Evolutionary conservation across 1,140 invertebrate genomes (phyloP).

Genomic region (Chionoecetes opilio): DNA sequence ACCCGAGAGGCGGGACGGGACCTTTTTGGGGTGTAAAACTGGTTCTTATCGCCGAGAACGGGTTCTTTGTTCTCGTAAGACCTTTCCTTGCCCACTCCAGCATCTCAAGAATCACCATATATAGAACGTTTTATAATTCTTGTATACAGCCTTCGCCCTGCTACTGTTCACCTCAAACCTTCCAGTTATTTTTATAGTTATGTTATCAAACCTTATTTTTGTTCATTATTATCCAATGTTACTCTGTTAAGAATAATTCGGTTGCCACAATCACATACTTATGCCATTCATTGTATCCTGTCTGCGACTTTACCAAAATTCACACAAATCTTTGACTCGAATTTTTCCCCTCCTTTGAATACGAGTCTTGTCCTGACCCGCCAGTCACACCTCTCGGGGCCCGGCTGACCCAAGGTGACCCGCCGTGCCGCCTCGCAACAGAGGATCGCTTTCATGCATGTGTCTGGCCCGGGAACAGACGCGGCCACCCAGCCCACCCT

Average conservation of each 20-base stretch:
- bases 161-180: not conserved
- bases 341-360: not conserved
- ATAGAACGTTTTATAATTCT: not conserved
- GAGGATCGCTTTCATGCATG: not conserved
- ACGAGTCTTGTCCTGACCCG: not conserved
- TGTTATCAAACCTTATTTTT: no score
- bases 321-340: not conserved
- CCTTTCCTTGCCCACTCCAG: not conserved
- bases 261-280: not conserved
- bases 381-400: not conserved
- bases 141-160: not conserved
- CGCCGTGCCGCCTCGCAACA: not conserved
- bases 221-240: no score
- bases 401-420: not conserved
- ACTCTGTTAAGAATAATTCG: no score
- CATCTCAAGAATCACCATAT: not conserved
- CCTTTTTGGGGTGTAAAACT: not conserved
- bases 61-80: conserved; percentile 4
- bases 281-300: not conserved
- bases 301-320: no score
- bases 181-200: not conserved
- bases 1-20: not conserved
- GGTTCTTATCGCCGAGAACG: not conserved
- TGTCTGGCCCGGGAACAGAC: not conserved
- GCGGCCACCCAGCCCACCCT: no score